Conservation (phyloP, 2,888 invertebrate species). For the Oxystoma pomonae region DNA sequence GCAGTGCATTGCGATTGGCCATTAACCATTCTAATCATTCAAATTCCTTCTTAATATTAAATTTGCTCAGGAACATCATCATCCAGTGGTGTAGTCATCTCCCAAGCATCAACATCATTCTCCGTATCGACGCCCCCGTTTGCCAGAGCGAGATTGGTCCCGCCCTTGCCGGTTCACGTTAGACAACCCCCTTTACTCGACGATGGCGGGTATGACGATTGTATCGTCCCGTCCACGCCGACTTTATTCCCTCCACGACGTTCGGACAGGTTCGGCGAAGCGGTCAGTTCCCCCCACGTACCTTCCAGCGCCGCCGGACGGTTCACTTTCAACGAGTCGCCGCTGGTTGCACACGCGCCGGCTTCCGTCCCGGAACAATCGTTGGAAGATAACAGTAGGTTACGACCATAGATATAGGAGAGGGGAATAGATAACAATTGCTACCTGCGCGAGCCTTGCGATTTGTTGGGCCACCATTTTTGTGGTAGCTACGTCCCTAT, state of each 20-base stretch:
- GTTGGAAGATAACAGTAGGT: conserved; percentile 44
- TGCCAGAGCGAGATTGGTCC: conserved; percentile 52
- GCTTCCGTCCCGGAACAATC: conserved; percentile 45
- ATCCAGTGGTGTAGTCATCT: conserved; percentile 38
- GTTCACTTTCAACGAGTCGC: conserved; percentile 62
- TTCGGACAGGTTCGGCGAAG: conserved; percentile 85
- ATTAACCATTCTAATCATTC: too few relatives aligned
- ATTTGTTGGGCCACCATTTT: too few relatives aligned
- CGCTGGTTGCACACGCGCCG: conserved; percentile 20
- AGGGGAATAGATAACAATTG: too few relatives aligned
- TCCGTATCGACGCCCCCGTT: conserved; percentile 48
- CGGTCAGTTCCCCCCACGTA: conserved; percentile 85
- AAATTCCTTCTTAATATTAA: too few relatives aligned
- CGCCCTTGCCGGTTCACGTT: conserved; percentile 48
- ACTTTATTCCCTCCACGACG: conserved; percentile 79
- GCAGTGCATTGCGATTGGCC: too few relatives aligned
- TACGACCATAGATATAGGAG: too few relatives aligned
- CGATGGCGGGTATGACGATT: conserved; percentile 66
- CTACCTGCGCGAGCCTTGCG: too few relatives aligned
- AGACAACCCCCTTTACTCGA: conserved; percentile 38
- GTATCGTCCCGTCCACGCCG: conserved; percentile 86
- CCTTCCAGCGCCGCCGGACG: conserved; percentile 54
- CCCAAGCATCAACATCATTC: conserved; percentile 41
- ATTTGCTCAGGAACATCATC: not conserved
- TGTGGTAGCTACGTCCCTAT: too few relatives aligned